A percentile compares a stretch with the other conserved stretches of the same genome.
These are phyloP conservation scores for Equus quagga DNA, from an alignment of 2,113 vertebrate species.

Conservation along the genomic window DNA sequence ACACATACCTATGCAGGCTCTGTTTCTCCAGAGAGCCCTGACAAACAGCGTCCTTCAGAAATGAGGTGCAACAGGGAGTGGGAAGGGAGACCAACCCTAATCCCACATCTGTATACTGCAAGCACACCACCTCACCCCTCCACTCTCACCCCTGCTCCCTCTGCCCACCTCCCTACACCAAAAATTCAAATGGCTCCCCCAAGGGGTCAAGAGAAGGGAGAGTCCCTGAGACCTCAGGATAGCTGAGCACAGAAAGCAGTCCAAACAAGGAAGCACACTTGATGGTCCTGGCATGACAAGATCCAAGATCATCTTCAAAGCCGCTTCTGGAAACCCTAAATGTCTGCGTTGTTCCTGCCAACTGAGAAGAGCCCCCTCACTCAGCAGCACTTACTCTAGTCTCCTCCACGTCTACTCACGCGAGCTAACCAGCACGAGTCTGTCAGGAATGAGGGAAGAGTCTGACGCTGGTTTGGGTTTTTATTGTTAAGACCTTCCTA, in stretches of 20 bases:
- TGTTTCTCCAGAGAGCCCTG: not conserved
- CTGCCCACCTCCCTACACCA: not conserved
- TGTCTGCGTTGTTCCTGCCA: not conserved
- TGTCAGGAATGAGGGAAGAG: conserved; percentile 21
- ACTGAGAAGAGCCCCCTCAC: no score
- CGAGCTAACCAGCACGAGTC: no score
- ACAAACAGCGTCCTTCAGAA: not conserved
- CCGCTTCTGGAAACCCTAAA: not conserved
- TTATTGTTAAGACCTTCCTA: not conserved
- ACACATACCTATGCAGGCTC: not conserved
- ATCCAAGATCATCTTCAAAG: not conserved
- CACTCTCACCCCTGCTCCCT: not conserved
- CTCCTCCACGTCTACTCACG: not conserved
- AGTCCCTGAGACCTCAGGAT: not conserved
- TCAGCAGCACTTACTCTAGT: not conserved
- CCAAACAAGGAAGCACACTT: not conserved
- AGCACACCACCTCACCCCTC: fast-evolving
- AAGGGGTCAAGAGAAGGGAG: not conserved
- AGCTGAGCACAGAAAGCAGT: not conserved
- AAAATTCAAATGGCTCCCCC: not conserved
- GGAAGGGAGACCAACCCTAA: not conserved
- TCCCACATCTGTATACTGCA: not conserved
- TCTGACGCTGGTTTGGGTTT: not conserved
- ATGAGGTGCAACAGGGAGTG: not conserved
- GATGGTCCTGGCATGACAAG: not conserved